Evolutionary conservation across 2,797 vertebrate genomes (phyloP).

Genomic region (Austrolebias charrua): DNA sequence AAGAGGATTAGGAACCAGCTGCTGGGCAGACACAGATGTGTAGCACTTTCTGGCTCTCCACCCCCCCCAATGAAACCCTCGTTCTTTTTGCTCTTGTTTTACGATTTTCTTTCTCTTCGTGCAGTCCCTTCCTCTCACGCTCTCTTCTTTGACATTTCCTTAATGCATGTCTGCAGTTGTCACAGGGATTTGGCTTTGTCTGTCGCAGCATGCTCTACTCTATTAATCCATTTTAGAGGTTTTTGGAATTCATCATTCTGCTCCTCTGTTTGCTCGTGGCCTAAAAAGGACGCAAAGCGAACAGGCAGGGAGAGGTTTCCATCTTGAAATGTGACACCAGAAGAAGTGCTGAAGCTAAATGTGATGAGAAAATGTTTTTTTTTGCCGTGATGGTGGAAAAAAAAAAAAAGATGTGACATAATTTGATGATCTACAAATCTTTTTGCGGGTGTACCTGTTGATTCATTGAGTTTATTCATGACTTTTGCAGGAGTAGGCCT

Average conservation of each 20-base stretch:
- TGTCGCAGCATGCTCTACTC: conserved; percentile 60
- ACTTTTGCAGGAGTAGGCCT: too few relatives aligned
- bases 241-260: conserved; percentile 55
- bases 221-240: conserved; percentile 73
- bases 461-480: too few relatives aligned
- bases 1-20: conserved; percentile 83
- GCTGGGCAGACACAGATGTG: conserved; percentile 64
- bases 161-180: conserved; percentile 51
- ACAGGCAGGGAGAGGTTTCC: conserved; percentile 6
- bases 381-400: too few relatives aligned
- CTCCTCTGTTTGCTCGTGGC: conserved; percentile 30
- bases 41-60: conserved; percentile 50
- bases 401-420: too few relatives aligned
- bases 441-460: too few relatives aligned
- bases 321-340: conserved; percentile 38
- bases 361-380: conserved; percentile 23
- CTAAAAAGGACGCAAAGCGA: conserved; percentile 45
- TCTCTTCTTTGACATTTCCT: conserved; percentile 44
- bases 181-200: conserved; percentile 62
- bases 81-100: conserved; percentile 3
- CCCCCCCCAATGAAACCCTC: conserved; percentile 23
- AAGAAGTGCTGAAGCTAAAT: conserved; percentile 18
- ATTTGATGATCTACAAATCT: too few relatives aligned
- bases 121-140: conserved; percentile 6
- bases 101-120: conserved; percentile 13